Conservation (phyloP, 2,888 invertebrate genomes). For the Pantelozetes paolii region DNA sequence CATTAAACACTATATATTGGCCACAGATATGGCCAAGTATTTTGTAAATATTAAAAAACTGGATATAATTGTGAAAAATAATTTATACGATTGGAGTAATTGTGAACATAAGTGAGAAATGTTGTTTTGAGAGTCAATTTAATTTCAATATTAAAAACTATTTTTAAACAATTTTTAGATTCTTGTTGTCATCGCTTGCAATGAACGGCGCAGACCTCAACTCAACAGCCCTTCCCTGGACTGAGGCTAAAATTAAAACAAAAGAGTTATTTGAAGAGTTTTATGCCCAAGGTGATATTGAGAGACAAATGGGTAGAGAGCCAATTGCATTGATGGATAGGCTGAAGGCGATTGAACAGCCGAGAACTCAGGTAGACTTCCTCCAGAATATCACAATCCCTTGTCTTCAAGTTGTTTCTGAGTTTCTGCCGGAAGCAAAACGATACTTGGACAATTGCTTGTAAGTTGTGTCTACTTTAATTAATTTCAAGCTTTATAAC, state of each 20-base stretch:
- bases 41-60: constrained; percentile 69
- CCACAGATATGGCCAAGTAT: constrained; percentile 75
- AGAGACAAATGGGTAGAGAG: constrained; percentile 62
- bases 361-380: constrained; percentile 64
- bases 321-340: constrained; percentile 80
- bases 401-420: not conserved
- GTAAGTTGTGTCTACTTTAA: not conserved
- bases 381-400: not conserved
- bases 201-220: constrained; percentile 81
- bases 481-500: no score
- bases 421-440: not conserved
- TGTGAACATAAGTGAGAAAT: constrained; percentile 64
- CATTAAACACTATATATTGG: constrained; percentile 75
- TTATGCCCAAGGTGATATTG: constrained; percentile 71
- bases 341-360: constrained; percentile 66
- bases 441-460: not conserved
- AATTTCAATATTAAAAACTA: not conserved
- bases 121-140: no score
- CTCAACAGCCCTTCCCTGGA: constrained; percentile 79
- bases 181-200: constrained; percentile 67
- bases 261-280: constrained; percentile 76
- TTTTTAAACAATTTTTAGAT: constrained; percentile 53
- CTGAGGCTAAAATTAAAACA: constrained; percentile 71
- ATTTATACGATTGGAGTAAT: constrained; percentile 63
- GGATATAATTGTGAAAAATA: constrained; percentile 57